Base-by-base conservation (phyloP, 2,797 vertebrate species). In the Gymnothorax javanicus region DNA sequence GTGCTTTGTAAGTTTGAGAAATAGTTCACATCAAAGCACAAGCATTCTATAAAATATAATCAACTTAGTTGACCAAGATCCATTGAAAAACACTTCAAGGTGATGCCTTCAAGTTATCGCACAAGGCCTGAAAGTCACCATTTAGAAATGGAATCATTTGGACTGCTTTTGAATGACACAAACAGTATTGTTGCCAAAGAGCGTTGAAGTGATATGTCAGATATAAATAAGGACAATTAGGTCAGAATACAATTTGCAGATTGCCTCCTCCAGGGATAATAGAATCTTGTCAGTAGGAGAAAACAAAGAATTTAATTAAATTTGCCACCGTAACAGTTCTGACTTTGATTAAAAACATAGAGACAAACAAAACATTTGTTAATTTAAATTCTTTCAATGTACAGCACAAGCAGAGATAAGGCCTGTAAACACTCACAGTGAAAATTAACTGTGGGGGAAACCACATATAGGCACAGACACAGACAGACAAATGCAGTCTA, bases 231-330 rank as follows among this genome's bases (percentile, higher is more conserved):
- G 94, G 93, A 94, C 93, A 93, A 88, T 94, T 89, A 93, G 94
- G 92, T 94, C 91, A 91, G 92, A 91, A 95, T 91, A 92, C 90
- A 91, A 95, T 95, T 94, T 95, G 88, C 91, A 90, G 93, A 93
- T 91, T 93, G 93, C 89, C 93, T 90, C 93, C 92, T 93, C 81
- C 60, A 91, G 90, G 93, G 91, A 93, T 94, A 95, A 95, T 94
- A 89, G 89, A 95, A 94, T 95, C 93, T 93, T 95, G 94, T 95
- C 94, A 96, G 91, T 96, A 92, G 93, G 87, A 91, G 59, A 89
- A 91, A 94, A 93, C 90, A 94, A 94, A 92, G 84, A 93, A 95
- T 95, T 95, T 94, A 95, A 96, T 96, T 95, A 89, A 94, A 95
- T 94, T 95, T 95, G 92, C 95, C 93, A 94, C 92, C 86, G 88